These are phyloP conservation scores for Ceratothoa steindachneri DNA, from an alignment of 2,888 invertebrate genomes.

Conservation along the genomic window DNA sequence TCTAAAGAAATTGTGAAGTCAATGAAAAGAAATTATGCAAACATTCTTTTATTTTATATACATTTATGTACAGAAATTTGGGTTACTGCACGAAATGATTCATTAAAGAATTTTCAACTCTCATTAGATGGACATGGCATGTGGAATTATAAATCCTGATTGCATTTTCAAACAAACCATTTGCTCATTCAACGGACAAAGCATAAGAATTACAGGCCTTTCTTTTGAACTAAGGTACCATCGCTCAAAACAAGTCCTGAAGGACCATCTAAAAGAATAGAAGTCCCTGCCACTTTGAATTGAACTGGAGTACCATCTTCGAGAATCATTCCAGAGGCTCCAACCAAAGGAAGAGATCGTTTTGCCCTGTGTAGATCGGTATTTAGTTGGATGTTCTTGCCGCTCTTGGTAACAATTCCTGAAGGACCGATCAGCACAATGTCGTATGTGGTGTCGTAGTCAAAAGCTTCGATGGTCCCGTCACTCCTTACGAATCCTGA, in stretches of 20 bases:
- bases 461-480: background rate
- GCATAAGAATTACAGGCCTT: too few species aligned
- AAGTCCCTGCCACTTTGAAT: slow-evolving; percentile 16
- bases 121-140: too few species aligned
- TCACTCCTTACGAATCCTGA: background rate
- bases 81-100: too few species aligned
- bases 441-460: background rate
- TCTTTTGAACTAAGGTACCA: slow-evolving; percentile 18
- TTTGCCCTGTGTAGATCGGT: slow-evolving; percentile 14
- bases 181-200: too few species aligned
- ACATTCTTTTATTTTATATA: too few species aligned
- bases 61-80: too few species aligned
- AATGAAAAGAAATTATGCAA: too few species aligned
- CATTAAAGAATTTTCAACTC: too few species aligned
- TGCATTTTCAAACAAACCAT: too few species aligned
- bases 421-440: slow-evolving; percentile 12
- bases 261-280: slow-evolving; percentile 20
- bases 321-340: slow-evolving; percentile 21
- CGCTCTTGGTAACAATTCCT: slow-evolving; percentile 18
- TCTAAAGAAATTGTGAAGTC: too few species aligned
- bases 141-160: too few species aligned
- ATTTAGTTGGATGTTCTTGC: slow-evolving; percentile 23
- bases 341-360: background rate
- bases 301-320: slow-evolving; percentile 1
- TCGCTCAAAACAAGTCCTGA: slow-evolving; percentile 21